Evolutionary conservation across 2,113 vertebrate genomes (phyloP).

Genomic region (Pardalotus punctatus): DNA sequence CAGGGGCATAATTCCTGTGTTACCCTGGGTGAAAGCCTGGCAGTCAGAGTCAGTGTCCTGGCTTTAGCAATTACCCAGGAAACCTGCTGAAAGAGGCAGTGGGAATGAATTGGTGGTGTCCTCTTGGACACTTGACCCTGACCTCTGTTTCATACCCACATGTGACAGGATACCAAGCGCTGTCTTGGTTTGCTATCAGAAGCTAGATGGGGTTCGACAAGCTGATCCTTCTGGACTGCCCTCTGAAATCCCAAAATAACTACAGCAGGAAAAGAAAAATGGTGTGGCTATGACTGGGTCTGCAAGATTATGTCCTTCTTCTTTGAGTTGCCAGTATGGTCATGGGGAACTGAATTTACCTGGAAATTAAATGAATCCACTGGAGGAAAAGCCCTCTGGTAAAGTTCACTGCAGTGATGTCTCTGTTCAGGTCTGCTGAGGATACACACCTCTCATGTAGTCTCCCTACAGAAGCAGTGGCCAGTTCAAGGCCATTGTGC

Average conservation of each 20-base stretch:
- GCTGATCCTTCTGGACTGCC: background rate
- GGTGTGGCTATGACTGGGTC: background rate
- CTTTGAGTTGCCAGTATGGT: background rate
- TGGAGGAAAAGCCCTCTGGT: background rate
- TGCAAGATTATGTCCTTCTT: background rate
- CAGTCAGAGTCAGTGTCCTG: background rate
- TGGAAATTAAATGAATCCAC: background rate
- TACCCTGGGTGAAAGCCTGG: background rate
- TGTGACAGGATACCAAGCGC: background rate
- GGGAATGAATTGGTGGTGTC: background rate
- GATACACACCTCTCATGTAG: rapidly evolving
- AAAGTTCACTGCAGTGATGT: background rate
- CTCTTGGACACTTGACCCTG: background rate
- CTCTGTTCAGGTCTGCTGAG: background rate
- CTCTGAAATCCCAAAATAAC: background rate
- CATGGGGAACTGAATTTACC: background rate
- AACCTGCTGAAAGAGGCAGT: background rate
- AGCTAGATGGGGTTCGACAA: background rate
- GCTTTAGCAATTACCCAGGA: background rate
- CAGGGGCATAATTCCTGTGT: background rate
- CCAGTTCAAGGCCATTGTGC: background rate
- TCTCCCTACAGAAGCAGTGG: background rate
- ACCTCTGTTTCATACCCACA: background rate
- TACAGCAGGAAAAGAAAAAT: background rate
- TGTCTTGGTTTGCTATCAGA: background rate